Evolutionary conservation across 1,140 invertebrate genomes (phyloP).

Genomic region (Hyles euphorbiae): DNA sequence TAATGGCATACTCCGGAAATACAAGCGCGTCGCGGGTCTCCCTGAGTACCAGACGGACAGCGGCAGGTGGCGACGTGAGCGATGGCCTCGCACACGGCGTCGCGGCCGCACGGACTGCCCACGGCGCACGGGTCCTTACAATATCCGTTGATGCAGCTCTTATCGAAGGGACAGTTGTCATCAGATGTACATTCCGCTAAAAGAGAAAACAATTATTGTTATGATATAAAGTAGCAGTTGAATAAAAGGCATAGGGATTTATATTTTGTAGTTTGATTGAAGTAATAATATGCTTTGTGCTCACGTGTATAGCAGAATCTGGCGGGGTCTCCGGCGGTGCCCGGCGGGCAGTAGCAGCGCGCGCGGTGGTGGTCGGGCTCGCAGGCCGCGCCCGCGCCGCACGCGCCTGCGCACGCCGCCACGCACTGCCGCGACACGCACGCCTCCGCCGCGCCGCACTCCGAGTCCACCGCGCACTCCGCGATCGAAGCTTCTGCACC

Average conservation of each 20-base stretch:
- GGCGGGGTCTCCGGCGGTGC: conserved; percentile 91
- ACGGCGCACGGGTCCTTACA: conserved; percentile 87
- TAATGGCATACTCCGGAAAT: conserved; percentile 89
- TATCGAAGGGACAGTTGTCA: conserved; percentile 90
- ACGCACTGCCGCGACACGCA: conserved; percentile 87
- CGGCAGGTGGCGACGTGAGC: conserved; percentile 87
- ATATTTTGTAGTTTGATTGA: too few species aligned
- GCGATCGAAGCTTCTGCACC: conserved; percentile 68
- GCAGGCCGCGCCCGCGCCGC: conserved; percentile 87
- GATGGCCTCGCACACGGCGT: conserved; percentile 85
- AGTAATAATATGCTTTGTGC: neutral
- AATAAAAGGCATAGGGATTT: too few species aligned
- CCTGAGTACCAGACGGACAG: conserved; percentile 90
- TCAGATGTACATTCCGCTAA: conserved; percentile 89
- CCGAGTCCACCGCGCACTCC: conserved; percentile 82
- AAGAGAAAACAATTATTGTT: conserved; percentile 37
- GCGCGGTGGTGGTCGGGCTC: conserved; percentile 83
- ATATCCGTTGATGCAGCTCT: conserved; percentile 85
- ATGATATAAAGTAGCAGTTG: too few species aligned
- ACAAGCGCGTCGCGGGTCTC: conserved; percentile 87
- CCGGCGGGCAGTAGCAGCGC: conserved; percentile 87
- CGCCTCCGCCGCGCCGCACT: conserved; percentile 85
- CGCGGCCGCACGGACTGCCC: conserved; percentile 83
- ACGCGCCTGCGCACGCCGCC: conserved; percentile 87
- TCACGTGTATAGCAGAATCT: conserved; percentile 90